These are phyloP conservation scores for Eupelmus urozonus DNA, from an alignment of 2,888 invertebrate genomes.

Conservation along the genomic window DNA sequence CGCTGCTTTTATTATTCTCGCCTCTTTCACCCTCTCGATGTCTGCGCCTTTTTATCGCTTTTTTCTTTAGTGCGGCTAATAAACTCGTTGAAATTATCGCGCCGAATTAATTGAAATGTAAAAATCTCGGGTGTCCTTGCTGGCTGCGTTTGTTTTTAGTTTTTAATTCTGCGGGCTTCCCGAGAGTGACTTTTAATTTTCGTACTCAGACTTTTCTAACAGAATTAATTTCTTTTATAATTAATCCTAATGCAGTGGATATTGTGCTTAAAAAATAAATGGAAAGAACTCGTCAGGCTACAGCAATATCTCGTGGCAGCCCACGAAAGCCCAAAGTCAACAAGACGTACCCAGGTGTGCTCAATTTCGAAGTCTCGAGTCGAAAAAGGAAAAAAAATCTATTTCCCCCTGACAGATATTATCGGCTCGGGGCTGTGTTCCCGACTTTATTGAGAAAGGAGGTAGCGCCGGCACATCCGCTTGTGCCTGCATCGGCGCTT, in stretches of 20 bases:
- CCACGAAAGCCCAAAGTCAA: constrained; percentile 29
- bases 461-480: constrained; percentile 55
- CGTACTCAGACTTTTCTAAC: not conserved
- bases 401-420: constrained; percentile 55
- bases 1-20: constrained; percentile 13
- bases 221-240: not conserved
- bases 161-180: not conserved
- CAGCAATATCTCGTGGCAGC: not conserved
- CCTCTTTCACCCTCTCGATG: not conserved
- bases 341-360: constrained; percentile 5
- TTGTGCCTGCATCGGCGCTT: too few species aligned
- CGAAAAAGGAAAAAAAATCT: constrained; percentile 30
- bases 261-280: too few species aligned
- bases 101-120: constrained; percentile 42
- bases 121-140: constrained; percentile 13
- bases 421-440: constrained; percentile 43
- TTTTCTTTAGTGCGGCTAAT: constrained; percentile 33
- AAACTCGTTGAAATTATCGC: constrained; percentile 43
- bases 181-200: not conserved
- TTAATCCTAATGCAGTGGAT: not conserved
- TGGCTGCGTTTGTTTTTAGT: not conserved
- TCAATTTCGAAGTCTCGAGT: constrained; percentile 37
- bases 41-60: constrained; percentile 24
- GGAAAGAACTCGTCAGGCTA: too few species aligned
- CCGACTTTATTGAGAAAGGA: constrained; percentile 46